Percentiles rank a stretch among this genome's conserved stretches.
Conservation (phyloP, 1,140 invertebrate species). For the Drosophila virilis region DNA sequence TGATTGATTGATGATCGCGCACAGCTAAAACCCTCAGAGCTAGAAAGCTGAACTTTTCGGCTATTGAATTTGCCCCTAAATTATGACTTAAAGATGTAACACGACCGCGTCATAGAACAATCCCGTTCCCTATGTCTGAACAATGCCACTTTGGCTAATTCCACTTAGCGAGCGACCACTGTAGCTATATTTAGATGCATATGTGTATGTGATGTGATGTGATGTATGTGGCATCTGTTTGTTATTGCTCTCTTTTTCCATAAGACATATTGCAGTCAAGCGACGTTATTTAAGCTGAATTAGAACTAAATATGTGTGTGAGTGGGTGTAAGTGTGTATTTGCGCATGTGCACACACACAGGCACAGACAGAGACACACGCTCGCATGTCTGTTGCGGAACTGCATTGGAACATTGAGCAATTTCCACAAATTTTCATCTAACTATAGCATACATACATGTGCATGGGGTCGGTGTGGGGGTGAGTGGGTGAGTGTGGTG, state of each 20-base stretch:
- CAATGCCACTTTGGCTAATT: neutral
- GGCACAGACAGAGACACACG: neutral
- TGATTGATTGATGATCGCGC: neutral
- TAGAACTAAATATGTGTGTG: neutral
- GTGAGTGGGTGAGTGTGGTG: too few species aligned
- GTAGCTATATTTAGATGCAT: neutral
- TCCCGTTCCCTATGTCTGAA: too few species aligned
- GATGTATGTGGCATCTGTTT: neutral
- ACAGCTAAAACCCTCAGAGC: neutral
- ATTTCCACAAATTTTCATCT: slow-evolving; percentile 47
- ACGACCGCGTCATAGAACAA: too few species aligned
- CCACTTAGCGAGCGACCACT: neutral
- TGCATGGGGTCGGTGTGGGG: neutral
- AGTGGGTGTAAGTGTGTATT: too few species aligned
- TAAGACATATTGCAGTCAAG: slow-evolving; percentile 1
- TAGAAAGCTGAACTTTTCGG: too few species aligned
- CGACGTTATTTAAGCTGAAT: slow-evolving; percentile 7
- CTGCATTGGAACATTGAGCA: slow-evolving; percentile 24
- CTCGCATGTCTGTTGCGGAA: neutral
- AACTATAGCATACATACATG: slow-evolving; percentile 6
- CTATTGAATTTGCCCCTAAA: too few species aligned
- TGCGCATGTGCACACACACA: neutral
- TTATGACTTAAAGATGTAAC: too few species aligned
- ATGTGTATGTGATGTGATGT: neutral
- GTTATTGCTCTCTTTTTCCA: neutral